phyloP scores from a whole-genome alignment of 1,140 invertebrate genomes.

The Hesperophylax magnus region DNA sequence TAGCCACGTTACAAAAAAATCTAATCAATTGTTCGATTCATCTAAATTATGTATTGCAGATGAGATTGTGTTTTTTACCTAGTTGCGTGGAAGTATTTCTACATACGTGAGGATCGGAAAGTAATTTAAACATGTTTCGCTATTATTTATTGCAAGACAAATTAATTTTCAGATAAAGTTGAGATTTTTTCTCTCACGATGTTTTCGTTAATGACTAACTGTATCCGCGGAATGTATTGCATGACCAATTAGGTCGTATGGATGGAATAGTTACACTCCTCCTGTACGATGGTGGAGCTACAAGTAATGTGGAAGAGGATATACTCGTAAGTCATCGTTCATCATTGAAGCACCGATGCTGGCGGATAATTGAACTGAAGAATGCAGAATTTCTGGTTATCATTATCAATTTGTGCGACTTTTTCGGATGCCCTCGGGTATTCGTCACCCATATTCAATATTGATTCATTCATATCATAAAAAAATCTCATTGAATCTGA shows the following conservation, averaged over 20 bases:
- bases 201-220: conserved; percentile 43
- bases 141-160: conserved; percentile 36
- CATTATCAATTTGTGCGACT: no score
- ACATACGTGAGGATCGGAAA: conserved; percentile 7
- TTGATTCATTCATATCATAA: no score
- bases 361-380: neutral
- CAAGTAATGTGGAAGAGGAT: neutral
- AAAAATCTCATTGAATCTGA: no score
- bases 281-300: neutral
- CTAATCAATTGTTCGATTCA: neutral
- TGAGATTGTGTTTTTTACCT: neutral
- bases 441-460: no score
- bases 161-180: conserved; percentile 41
- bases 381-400: no score
- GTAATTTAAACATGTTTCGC: conserved; percentile 13
- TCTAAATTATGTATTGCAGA: neutral
- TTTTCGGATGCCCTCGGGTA: no score
- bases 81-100: neutral
- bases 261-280: neutral
- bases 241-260: conserved; percentile 31
- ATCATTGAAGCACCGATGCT: conserved; percentile 12
- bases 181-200: conserved; percentile 35
- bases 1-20: neutral
- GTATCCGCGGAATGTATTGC: conserved; percentile 31
- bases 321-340: neutral